These are phyloP conservation scores for Acronicta alni DNA, from an alignment of 2,888 invertebrate genomes.

Conservation along the genomic window DNA sequence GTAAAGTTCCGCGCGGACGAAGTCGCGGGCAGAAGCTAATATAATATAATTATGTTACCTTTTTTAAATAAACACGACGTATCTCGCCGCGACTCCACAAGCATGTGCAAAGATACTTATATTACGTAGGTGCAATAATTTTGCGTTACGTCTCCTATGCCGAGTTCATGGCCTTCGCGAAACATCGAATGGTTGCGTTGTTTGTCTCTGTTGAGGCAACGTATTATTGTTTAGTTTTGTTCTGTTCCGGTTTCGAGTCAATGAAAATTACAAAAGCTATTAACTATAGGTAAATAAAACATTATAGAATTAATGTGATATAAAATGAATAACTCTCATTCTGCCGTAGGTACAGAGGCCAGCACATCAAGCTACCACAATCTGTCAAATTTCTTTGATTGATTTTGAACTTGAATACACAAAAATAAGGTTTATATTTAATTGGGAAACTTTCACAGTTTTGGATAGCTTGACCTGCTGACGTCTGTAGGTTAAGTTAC, in stretches of 20 bases:
- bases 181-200: conserved; percentile 40
- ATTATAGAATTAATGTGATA: not conserved
- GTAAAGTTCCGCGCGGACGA: too few species aligned
- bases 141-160: conserved; percentile 57
- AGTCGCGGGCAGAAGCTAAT: too few species aligned
- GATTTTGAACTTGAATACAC: too few species aligned
- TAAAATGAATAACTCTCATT: not conserved
- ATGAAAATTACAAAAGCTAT: conserved; percentile 25
- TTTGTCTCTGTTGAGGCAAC: conserved; percentile 27
- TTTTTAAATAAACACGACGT: not conserved
- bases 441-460: too few species aligned
- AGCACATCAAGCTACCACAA: too few species aligned
- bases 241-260: conserved; percentile 59
- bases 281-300: not conserved
- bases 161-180: conserved; percentile 67
- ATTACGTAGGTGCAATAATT: conserved; percentile 56
- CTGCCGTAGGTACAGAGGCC: too few species aligned
- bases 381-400: too few species aligned
- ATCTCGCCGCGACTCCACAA: not conserved
- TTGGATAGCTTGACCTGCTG: too few species aligned
- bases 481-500: too few species aligned
- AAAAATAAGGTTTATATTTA: too few species aligned
- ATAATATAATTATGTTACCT: too few species aligned
- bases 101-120: conserved; percentile 13
- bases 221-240: conserved; percentile 54